These are phyloP conservation scores for Lamellibrachia luymesi DNA, from an alignment of 1,140 invertebrate genomes.

Conservation along the genomic window DNA sequence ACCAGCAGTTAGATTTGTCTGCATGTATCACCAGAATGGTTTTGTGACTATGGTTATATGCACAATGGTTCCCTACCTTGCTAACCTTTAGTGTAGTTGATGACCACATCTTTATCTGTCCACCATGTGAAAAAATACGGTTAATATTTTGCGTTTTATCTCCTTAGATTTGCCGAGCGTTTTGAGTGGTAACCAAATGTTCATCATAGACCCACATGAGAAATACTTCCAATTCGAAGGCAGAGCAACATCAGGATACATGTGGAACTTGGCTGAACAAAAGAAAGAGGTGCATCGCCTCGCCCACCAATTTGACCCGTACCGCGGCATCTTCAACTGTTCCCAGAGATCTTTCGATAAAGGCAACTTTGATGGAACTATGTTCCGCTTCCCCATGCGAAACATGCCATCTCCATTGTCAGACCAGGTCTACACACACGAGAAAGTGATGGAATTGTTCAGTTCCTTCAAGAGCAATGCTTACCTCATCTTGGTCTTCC, in stretches of 20 bases:
- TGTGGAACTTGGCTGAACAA: constrained; percentile 22
- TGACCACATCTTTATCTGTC: background rate
- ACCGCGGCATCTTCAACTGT: background rate
- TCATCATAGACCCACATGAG: constrained; percentile 43
- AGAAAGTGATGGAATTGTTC: constrained; percentile 28
- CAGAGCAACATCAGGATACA: constrained; percentile 21
- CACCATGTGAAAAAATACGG: background rate
- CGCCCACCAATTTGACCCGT: background rate
- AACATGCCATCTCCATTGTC: constrained; percentile 19
- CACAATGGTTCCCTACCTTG: background rate
- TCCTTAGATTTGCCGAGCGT: constrained; percentile 32
- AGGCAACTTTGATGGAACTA: constrained; percentile 22
- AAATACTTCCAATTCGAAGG: constrained; percentile 24
- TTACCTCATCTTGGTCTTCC: constrained; percentile 27
- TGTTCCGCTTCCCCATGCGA: constrained; percentile 32
- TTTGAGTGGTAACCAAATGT: constrained; percentile 39
- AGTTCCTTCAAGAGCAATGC: constrained; percentile 22
- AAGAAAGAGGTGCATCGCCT: background rate
- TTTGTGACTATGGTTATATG: background rate
- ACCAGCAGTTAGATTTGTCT: background rate
- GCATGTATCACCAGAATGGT: background rate
- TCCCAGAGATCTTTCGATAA: background rate
- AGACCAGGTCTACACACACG: constrained; percentile 14
- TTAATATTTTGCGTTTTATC: background rate
- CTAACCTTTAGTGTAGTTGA: background rate